Evolutionary conservation across 35 echinoderm and acorn worm species (phyloP).

Genomic region (Apostichopus californicus): DNA sequence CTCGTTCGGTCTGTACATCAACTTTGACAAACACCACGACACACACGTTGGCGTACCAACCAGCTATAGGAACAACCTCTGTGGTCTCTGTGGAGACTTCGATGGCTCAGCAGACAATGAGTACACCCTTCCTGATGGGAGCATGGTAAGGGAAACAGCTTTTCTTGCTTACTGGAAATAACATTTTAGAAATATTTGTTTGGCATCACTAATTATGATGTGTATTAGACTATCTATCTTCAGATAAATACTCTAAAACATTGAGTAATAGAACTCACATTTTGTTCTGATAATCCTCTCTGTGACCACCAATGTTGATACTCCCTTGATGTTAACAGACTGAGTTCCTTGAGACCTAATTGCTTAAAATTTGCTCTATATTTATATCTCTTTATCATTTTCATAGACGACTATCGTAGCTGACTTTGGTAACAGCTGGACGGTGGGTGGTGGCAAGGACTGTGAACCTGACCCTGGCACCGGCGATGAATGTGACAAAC

Average conservation of each 20-base stretch:
- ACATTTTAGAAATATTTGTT: too few species aligned
- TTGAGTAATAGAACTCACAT: too few species aligned
- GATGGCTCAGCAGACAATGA: constrained; percentile 71
- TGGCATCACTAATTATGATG: too few species aligned
- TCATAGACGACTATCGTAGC: constrained; percentile 46
- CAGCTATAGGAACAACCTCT: constrained; percentile 47
- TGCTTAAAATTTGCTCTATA: background rate
- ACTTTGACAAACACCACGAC: constrained; percentile 1
- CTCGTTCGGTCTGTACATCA: background rate
- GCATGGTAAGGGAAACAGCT: constrained; percentile 45
- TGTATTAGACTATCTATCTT: too few species aligned
- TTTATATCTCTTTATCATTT: background rate
- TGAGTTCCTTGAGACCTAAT: too few species aligned
- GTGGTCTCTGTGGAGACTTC: constrained; percentile 93
- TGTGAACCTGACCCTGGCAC: constrained; percentile 46
- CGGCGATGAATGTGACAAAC: constrained; percentile 31
- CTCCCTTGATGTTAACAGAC: too few species aligned
- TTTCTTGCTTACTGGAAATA: too few species aligned
- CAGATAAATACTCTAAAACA: too few species aligned
- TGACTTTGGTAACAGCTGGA: constrained; percentile 80
- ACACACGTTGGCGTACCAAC: background rate
- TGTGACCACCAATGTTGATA: too few species aligned
- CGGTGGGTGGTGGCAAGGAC: constrained; percentile 46
- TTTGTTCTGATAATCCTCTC: too few species aligned
- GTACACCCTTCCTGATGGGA: constrained; percentile 70